Evolutionary conservation across 2,888 invertebrate species (phyloP), one percentile per base, ranked within the genome.

Genomic region (Heliconius hortense): DNA sequence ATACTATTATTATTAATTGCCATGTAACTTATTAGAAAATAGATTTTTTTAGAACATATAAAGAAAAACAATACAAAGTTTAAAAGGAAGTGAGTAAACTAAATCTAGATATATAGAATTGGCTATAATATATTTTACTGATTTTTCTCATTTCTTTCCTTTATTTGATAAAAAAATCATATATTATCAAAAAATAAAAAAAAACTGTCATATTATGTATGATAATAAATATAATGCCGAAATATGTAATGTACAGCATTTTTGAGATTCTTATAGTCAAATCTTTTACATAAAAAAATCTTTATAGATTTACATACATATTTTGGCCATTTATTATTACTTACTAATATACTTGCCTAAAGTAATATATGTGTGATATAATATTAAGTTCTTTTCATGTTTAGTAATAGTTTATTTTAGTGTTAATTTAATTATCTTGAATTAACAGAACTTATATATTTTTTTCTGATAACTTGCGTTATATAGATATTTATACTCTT

Each of bases 311-410:
- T 18, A 48, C 48, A 7, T 56, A 31, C 11, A 35, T 64, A 31
- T 64, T 64, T 64, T 64, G 63, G 63, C 10, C 8, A n/a, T 35
- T 63, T 63, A 26, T 21, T 18, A n/a, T 63, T 13, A 24, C 3
- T 24, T 15, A 13, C 66, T 24, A 8, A 31, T 31, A 66, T 39
- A 24, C 66, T 66, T 66, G 66, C 66, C 66, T 43, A 66, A 15
- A 35, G 15, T 66, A 66, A 39, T 43, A n/a, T 43, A 43, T 39
- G 66, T 43, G 66, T 66, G 66, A 66, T 66, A 66, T 66, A 66
- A 8, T 39, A n/a, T 39, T 66, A 66, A 66, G 24, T 66, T 13
- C 5, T 66, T 66, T 66, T 66, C 8, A 43, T 39, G 5, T 66
- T 24, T 39, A 66, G 24, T 43, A 39, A 35, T 39, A 35, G 31